phyloP scores from a whole-genome alignment of 2,888 invertebrate genomes.

The Orchesella flavescens region DNA sequence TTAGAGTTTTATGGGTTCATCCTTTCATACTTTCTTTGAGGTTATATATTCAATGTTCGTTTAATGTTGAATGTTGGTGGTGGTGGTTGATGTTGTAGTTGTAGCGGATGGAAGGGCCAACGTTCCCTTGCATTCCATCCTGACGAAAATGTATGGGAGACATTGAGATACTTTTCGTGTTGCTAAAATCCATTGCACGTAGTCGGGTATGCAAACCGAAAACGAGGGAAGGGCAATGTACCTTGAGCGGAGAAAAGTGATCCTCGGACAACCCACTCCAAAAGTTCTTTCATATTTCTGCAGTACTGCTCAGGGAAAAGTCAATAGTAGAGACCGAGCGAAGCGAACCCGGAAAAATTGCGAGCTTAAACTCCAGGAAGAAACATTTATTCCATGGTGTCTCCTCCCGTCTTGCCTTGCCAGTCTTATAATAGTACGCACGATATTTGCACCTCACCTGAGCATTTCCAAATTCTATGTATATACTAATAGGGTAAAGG shows the following conservation, averaged over 20 bases:
- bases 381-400: background rate
- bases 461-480: too few relatives aligned
- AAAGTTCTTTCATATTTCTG: slow-evolving; percentile 22
- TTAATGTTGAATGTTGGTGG: too few relatives aligned
- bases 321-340: slow-evolving; percentile 30
- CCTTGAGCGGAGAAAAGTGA: slow-evolving; percentile 47
- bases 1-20: too few relatives aligned
- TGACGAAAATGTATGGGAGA: background rate
- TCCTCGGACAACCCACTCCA: background rate
- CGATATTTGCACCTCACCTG: too few relatives aligned
- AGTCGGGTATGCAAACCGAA: slow-evolving; percentile 36
- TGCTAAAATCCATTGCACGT: background rate
- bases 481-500: too few relatives aligned
- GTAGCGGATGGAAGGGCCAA: slow-evolving; percentile 34
- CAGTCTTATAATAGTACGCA: background rate
- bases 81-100: too few relatives aligned
- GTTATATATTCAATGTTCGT: too few relatives aligned
- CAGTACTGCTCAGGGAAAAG: slow-evolving; percentile 16
- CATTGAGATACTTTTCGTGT: slow-evolving; percentile 18
- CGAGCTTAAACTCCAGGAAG: background rate
- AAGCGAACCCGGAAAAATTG: slow-evolving; percentile 55
- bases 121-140: slow-evolving; percentile 5
- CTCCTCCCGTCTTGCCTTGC: background rate
- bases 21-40: too few relatives aligned
- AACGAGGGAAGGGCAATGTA: slow-evolving; percentile 56